Base-by-base conservation (phyloP, 2,113 vertebrate species). In the Maylandia zebra region DNA sequence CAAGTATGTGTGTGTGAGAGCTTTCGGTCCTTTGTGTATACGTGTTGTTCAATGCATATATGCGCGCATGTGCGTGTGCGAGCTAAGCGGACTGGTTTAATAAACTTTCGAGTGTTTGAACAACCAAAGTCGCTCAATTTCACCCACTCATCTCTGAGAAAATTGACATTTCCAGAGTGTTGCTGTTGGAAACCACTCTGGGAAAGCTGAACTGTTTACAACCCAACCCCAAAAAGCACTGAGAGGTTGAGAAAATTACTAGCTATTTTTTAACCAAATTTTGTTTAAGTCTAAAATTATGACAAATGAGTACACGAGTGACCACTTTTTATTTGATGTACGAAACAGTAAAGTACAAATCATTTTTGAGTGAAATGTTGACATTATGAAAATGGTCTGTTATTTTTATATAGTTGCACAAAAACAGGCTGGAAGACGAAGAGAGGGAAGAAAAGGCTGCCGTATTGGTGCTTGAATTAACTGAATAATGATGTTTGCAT, bases 131-230 rank as follows among this genome's bases (percentile, higher is more conserved):
- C 64, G 34, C 3, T 34, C 80, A 88, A 92, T 94, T 93, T 89
- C 93, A 80, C 87, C 87, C 90, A 85, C 92, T 93, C 88, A 93
- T 90, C 82, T 81, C 57, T 30, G 64, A 86, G 89, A 94, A 93
- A 92, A 92, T 92, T 87, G 91, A 93, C 91, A 92, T 94, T 94
- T 94, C 55, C 74, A 88, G 66, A 88, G 90, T 76, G 93, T 94
- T 93, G 92, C 94, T 14, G 56, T 88, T 92, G 94, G 93, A 92
- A 92, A 94, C 94, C 89, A 83, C 85, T 91, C 90, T 95, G 94
- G 95, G 93, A 95, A 94, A 92, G 90, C 87, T 83, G 43, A 24
- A 34, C 74, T 90, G 84, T 93, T 94, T 91, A 90, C 61, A 88
- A 80, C 82, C 19, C 12, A 52, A 78, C 69, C 10, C 19, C 86